Evolutionary conservation across 1,140 invertebrate genomes (phyloP).

Genomic region (Camponotus vicinus): DNA sequence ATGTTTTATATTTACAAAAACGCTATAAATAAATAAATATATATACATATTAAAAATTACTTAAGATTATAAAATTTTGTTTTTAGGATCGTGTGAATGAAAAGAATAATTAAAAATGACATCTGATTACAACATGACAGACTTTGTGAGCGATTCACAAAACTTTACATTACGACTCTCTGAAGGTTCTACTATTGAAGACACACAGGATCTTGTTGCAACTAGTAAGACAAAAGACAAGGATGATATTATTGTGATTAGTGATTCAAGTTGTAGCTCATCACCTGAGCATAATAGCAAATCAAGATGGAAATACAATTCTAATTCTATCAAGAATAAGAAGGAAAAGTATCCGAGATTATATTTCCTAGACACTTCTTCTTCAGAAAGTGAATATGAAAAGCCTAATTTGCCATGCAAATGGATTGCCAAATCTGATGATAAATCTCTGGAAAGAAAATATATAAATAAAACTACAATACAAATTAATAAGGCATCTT

Average conservation of each 20-base stretch:
- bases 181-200: slow-evolving; percentile 51
- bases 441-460: background rate
- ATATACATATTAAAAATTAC: no score
- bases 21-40: no score
- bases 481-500: background rate
- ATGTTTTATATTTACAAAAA: no score
- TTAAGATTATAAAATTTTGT: background rate
- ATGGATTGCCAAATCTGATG: background rate
- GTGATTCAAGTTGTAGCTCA: slow-evolving; percentile 67
- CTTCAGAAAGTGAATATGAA: background rate
- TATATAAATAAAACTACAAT: background rate
- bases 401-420: slow-evolving; percentile 4
- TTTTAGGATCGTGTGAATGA: background rate
- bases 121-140: background rate
- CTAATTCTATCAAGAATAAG: background rate
- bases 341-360: background rate
- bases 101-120: background rate
- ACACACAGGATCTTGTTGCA: slow-evolving; percentile 41
- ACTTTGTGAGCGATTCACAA: slow-evolving; percentile 47
- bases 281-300: slow-evolving; percentile 7
- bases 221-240: slow-evolving; percentile 15
- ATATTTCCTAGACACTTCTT: slow-evolving; percentile 40
- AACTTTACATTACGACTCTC: slow-evolving; percentile 67
- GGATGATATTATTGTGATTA: slow-evolving; percentile 68
- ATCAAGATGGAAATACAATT: background rate